phyloP scores from a whole-genome alignment of 1,140 invertebrate species.

The Drosophila nebulosa region DNA sequence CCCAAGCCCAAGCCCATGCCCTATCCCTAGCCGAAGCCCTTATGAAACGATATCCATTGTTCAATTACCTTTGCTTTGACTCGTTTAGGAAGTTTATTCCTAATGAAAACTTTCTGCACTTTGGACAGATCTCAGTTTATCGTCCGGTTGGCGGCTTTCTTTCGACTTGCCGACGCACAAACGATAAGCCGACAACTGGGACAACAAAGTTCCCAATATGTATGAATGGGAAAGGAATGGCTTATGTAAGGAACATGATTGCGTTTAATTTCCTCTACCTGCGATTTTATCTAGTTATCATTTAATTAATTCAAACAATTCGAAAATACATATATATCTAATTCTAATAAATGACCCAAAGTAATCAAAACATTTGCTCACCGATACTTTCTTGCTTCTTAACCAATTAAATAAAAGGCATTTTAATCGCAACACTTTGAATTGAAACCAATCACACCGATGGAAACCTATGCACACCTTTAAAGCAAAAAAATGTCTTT shows the following conservation, averaged over 20 bases:
- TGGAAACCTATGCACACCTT: not conserved
- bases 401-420: not conserved
- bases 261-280: slow-evolving; percentile 58
- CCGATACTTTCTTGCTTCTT: slow-evolving; percentile 1
- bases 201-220: slow-evolving; percentile 19
- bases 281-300: slow-evolving; percentile 51
- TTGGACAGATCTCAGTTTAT: slow-evolving; percentile 32
- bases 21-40: too few relatives aligned
- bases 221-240: slow-evolving; percentile 8
- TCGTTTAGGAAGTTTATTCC: not conserved
- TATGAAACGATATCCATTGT: not conserved
- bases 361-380: not conserved
- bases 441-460: not conserved
- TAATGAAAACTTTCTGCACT: slow-evolving; percentile 56
- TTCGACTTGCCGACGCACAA: slow-evolving; percentile 42
- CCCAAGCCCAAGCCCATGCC: not conserved
- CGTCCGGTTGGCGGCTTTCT: slow-evolving; percentile 14
- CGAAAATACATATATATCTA: slow-evolving; percentile 43
- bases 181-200: slow-evolving; percentile 52
- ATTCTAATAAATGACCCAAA: not conserved
- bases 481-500: too few relatives aligned
- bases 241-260: slow-evolving; percentile 27
- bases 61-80: not conserved
- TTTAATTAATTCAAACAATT: slow-evolving; percentile 61
- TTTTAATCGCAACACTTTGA: not conserved